Base-by-base conservation (phyloP, 2,797 vertebrate genomes). In the Amblyopsis hoosieri region DNA sequence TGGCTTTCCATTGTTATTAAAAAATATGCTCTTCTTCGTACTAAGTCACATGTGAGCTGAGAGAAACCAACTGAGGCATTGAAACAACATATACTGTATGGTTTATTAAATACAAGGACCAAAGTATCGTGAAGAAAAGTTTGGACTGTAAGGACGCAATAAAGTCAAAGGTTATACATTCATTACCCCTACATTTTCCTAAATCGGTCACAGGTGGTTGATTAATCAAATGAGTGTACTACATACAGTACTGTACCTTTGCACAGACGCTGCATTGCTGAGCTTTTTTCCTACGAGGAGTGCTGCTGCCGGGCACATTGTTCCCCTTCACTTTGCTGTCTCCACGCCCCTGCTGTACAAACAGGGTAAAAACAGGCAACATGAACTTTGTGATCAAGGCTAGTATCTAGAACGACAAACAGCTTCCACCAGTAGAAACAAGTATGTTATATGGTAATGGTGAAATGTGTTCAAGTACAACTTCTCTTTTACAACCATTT, bases 261-360 rank as follows among this genome's bases (percentile, higher is more conserved):
- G 88, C 91, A 70, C 92, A 90, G 82, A 79, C 90, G 42, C 86
- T 92, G 89, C 85, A 89, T 69, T 87, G 83, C 71, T 85, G 87
- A 46, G 73, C 84, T 31, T 70, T 58, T 11, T 73, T 90, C 56
- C 82, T 85, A 31, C 87, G 92, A 53, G 92, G 81, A 49, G 90
- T 84, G 33, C 86, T 87, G 76, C 86, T 74, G 59, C 85, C 67
- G 63, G 84, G 76, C 66, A 65, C 62, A 54, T 85, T 88, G 80
- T 89, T 90, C 77, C 82, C 87, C 74, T 93, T 93, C 64, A 19
- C 81, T 69, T 92, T 92, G 37, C 64, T 75, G 56, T 92, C 88
- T 13, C 81, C 62, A 51, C 82, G 85, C 50, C 71, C 81, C 76
- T 87, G 86, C 75, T 87, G 80, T 79, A 65, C 5, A 14, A 49